Conservation (phyloP, 1,140 invertebrate genomes). For the Lordiphosa collinella region DNA sequence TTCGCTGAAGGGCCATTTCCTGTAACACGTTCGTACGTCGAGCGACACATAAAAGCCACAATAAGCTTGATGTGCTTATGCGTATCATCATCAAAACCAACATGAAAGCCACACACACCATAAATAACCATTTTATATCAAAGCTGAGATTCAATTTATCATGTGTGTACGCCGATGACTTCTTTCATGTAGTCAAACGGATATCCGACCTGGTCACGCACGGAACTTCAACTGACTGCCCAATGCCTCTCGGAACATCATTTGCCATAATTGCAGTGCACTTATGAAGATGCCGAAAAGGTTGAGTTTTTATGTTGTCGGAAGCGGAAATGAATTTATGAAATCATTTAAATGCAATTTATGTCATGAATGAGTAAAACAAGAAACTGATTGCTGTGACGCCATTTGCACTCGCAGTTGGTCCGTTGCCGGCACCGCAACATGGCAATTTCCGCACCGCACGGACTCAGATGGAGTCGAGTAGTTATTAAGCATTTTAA, state of each 20-base stretch:
- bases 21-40: constrained; percentile 26
- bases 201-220: constrained; percentile 46
- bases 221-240: constrained; percentile 31
- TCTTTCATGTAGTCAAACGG: constrained; percentile 26
- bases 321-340: constrained; percentile 75
- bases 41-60: constrained; percentile 40
- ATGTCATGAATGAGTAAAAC: constrained; percentile 56
- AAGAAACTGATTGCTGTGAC: constrained; percentile 26
- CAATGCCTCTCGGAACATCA: constrained; percentile 7
- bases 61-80: constrained; percentile 48
- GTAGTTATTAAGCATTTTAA: constrained; percentile 56
- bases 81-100: constrained; percentile 34
- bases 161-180: constrained; percentile 12
- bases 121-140: constrained; percentile 45
- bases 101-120: constrained; percentile 24
- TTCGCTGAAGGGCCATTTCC: constrained; percentile 57
- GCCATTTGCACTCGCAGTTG: constrained; percentile 13
- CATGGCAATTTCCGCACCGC: constrained; percentile 60
- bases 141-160: constrained; percentile 50
- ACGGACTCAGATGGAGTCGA: constrained; percentile 13
- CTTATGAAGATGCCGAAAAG: constrained; percentile 36
- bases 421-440: constrained; percentile 40
- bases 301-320: not conserved
- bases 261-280: constrained; percentile 47
- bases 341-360: constrained; percentile 75